Evolutionary conservation across 2,888 invertebrate species (phyloP).

Genomic region (Ligdia adustata): DNA sequence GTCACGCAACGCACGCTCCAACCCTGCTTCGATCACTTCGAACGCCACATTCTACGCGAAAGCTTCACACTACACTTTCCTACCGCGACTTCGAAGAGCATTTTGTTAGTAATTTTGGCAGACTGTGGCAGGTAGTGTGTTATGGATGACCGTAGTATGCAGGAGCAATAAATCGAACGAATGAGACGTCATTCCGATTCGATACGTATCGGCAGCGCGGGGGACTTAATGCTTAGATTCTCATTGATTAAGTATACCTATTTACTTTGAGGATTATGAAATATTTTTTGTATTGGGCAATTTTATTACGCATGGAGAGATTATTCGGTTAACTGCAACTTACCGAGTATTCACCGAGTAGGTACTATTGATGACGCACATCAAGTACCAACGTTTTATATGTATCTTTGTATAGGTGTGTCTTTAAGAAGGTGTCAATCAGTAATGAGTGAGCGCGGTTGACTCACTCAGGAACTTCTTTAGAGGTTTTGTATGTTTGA

Average conservation of each 20-base stretch:
- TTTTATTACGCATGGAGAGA: constrained; percentile 15
- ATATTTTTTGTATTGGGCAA: constrained; percentile 43
- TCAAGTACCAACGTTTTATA: background rate
- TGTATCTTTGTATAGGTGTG: background rate
- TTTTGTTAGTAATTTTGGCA: constrained; percentile 12
- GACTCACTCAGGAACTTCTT: constrained; percentile 4
- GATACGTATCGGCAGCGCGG: constrained; percentile 70
- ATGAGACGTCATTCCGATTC: constrained; percentile 81
- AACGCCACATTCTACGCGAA: constrained; percentile 45
- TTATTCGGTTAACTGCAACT: constrained; percentile 1
- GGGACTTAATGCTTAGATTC: constrained; percentile 68
- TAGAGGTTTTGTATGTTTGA: too few relatives aligned
- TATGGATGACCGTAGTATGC: constrained; percentile 47
- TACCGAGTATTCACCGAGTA: background rate
- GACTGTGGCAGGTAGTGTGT: constrained; percentile 43
- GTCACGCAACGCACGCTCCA: constrained; percentile 63
- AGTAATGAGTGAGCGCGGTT: constrained; percentile 4
- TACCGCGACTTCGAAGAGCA: constrained; percentile 27
- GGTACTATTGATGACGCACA: background rate
- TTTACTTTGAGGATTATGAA: constrained; percentile 67
- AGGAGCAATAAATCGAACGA: constrained; percentile 73
- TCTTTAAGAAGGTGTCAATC: background rate
- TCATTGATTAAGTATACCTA: constrained; percentile 76
- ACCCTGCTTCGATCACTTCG: constrained; percentile 33
- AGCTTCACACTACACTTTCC: constrained; percentile 6